phyloP scores from a whole-genome alignment of 2,113 vertebrate species.

The Rhabdornis inornatus region DNA sequence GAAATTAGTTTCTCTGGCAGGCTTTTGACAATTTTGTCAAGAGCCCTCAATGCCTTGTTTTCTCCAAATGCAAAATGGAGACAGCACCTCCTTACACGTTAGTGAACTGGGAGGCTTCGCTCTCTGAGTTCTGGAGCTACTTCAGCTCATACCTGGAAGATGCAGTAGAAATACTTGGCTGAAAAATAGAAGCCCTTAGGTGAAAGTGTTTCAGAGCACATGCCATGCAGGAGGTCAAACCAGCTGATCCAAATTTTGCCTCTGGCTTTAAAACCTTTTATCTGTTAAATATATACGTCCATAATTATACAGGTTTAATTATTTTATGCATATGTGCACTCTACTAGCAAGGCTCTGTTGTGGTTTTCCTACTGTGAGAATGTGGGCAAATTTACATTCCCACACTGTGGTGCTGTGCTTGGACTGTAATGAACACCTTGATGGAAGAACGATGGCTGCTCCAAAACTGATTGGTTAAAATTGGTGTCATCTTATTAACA shows the following conservation, averaged over 20 bases:
- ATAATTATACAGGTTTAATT: neutral
- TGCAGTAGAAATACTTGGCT: neutral
- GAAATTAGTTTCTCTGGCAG: neutral
- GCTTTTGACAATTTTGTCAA: neutral
- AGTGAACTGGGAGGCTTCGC: neutral
- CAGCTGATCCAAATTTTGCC: neutral
- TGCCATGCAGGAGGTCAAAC: neutral
- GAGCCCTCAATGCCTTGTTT: neutral
- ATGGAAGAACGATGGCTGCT: neutral
- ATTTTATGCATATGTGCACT: neutral
- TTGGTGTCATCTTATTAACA: neutral
- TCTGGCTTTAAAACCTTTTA: neutral
- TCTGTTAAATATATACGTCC: neutral
- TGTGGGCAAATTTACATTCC: neutral
- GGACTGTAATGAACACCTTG: neutral
- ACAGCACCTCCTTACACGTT: neutral
- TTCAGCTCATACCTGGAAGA: neutral
- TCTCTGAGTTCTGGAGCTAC: neutral
- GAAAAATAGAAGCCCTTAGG: neutral
- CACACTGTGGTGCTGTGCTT: neutral
- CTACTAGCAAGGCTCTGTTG: neutral
- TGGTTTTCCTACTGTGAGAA: neutral
- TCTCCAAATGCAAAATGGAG: neutral
- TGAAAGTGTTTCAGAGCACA: neutral
- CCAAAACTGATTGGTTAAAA: neutral